Base-by-base conservation (phyloP, 2,113 vertebrate species). In the Numenius arquata region DNA sequence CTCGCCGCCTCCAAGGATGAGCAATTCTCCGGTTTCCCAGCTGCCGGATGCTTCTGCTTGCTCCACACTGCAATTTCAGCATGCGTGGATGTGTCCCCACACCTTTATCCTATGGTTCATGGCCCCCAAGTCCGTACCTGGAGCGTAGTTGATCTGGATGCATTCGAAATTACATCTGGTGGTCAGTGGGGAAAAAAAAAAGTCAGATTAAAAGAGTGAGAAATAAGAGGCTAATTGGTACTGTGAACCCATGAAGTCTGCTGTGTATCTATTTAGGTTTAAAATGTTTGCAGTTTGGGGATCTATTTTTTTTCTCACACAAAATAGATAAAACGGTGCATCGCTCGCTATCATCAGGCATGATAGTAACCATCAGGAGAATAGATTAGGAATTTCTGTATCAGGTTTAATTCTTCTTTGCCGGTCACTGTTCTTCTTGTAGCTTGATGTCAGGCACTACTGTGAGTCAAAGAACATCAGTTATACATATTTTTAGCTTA, bases 401-500 rank as follows among this genome's bases (percentile, higher is more conserved):
- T 74, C 15, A 2, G 29, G 8, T 80, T 96, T 55, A 61, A 23
- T 77, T 71, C 45, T 74, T 61, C 68, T 45, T 62, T 38, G 20
- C 41, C 1, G 6, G 45, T 61, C 66, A 5, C 58, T 70, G 47
- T 59, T 71, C 27, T 91, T 75, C 53, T 40, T n/a, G 41, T 41
- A 67, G 36, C 73, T 89, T 19, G 36, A 41, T 62, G 82, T 50
- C 62, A 79, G 63, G 23, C 65, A 34, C 25, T 80, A 40, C 75
- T 61, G 36, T 26, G 50, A 89, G 70, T 75, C 90, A 89, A 84
- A 90, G 88, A 96, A 75, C 85, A 95, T 61, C 38, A 56, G 61
- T 89, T 89, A 72, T 7, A 80, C 77, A 77, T 91, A 94, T 83
- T 95, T 96, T 95, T 90, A 96, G 78, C 91, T 96, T 94, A 96